Conservation (phyloP, 2,113 vertebrate genomes). For the Laticauda laticaudata region DNA sequence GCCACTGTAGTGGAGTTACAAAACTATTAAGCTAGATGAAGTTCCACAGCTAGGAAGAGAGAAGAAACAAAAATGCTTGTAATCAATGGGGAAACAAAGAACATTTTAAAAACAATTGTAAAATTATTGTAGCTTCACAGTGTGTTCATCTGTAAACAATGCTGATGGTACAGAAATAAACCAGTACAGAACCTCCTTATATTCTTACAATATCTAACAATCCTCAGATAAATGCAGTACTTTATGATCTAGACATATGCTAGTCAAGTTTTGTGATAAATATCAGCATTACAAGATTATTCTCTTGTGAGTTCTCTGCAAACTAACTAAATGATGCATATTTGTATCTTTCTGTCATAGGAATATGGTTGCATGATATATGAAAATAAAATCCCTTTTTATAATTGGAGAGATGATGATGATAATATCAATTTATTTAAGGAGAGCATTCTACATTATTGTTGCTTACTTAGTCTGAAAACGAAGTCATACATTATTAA, state of each 20-base stretch:
- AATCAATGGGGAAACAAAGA: neutral
- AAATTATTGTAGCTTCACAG: neutral
- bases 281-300: neutral
- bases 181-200: neutral
- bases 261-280: neutral
- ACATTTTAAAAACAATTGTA: neutral
- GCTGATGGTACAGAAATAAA: neutral
- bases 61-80: neutral
- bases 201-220: neutral
- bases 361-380: neutral
- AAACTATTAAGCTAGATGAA: neutral
- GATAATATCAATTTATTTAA: neutral
- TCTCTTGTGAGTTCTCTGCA: neutral
- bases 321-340: neutral
- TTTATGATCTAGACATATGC: neutral
- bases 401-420: neutral
- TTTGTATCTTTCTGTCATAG: neutral
- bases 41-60: neutral
- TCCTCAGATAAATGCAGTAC: neutral
- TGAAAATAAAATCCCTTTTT: neutral
- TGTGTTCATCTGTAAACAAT: neutral
- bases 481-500: neutral
- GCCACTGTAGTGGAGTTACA: neutral
- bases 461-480: neutral
- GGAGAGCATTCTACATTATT: neutral